These are phyloP conservation scores for Muscicapa comitata DNA, from an alignment of 2,797 vertebrate species.

Conservation along the genomic window DNA sequence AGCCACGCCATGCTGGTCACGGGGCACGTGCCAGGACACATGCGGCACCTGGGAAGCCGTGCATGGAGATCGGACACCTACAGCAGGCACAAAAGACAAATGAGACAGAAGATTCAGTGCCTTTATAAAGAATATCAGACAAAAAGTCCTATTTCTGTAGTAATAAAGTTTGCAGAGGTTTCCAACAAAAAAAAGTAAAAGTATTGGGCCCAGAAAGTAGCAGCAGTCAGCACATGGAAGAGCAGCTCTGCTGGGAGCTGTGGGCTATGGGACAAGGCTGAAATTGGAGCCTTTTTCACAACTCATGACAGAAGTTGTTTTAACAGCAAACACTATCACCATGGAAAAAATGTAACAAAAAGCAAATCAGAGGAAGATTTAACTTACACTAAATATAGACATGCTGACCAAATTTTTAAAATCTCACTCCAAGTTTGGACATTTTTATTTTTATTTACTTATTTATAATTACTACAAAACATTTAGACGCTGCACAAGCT, in stretches of 20 bases:
- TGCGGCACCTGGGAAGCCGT: rapidly evolving
- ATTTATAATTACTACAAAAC: background rate
- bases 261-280: background rate
- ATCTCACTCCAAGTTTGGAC: background rate
- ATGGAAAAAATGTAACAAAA: background rate
- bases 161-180: background rate
- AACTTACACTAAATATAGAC: background rate
- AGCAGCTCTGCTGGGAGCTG: background rate
- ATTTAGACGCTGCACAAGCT: background rate
- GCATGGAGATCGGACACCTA: background rate
- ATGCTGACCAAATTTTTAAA: background rate
- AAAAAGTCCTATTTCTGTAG: background rate
- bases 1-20: rapidly evolving
- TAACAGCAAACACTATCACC: background rate
- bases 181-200: background rate
- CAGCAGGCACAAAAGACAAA: background rate
- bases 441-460: background rate
- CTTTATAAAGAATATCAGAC: background rate
- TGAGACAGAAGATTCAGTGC: background rate
- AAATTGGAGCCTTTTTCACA: background rate
- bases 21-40: rapidly evolving
- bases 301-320: background rate
- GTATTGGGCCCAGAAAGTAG: background rate
- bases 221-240: background rate
- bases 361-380: background rate